Percentiles rank a stretch among this genome's conserved stretches.
Conservation (phyloP, 1,140 invertebrate species). For the Pseudoatta argentina region DNA sequence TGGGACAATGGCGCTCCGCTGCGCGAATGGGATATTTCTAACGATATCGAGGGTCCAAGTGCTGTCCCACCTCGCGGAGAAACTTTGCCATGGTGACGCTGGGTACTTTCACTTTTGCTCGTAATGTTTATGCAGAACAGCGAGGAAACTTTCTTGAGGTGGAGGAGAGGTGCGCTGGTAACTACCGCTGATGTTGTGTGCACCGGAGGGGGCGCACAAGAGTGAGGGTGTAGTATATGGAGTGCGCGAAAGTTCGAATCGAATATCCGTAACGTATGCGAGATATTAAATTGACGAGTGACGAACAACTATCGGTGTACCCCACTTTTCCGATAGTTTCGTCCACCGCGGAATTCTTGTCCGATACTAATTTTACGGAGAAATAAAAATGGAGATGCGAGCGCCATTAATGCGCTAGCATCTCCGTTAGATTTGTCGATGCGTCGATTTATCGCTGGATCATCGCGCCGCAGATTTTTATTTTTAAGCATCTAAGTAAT, state of each 20-base stretch:
- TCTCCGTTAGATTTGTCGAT: conserved; percentile 13
- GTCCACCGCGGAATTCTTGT: conserved; percentile 42
- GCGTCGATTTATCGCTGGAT: conserved; percentile 19
- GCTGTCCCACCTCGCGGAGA: conserved; percentile 72
- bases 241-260: conserved; percentile 70
- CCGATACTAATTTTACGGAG: conserved; percentile 13
- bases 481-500: conserved; percentile 47
- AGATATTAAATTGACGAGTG: conserved; percentile 73
- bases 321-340: conserved; percentile 56
- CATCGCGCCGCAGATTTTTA: neutral
- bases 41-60: conserved; percentile 74
- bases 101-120: conserved; percentile 85
- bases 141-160: conserved; percentile 82
- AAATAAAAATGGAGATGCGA: neutral
- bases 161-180: conserved; percentile 74
- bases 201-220: conserved; percentile 26
- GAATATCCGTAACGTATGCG: conserved; percentile 66
- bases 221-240: conserved; percentile 44
- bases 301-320: conserved; percentile 46
- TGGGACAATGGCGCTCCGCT: conserved; percentile 42
- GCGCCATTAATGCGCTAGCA: neutral
- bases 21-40: conserved; percentile 61
- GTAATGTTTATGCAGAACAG: conserved; percentile 86
- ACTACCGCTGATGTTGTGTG: conserved; percentile 65
- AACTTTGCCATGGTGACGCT: conserved; percentile 82